Conservation (phyloP, 2,888 invertebrate genomes). For the Apamea anceps region DNA sequence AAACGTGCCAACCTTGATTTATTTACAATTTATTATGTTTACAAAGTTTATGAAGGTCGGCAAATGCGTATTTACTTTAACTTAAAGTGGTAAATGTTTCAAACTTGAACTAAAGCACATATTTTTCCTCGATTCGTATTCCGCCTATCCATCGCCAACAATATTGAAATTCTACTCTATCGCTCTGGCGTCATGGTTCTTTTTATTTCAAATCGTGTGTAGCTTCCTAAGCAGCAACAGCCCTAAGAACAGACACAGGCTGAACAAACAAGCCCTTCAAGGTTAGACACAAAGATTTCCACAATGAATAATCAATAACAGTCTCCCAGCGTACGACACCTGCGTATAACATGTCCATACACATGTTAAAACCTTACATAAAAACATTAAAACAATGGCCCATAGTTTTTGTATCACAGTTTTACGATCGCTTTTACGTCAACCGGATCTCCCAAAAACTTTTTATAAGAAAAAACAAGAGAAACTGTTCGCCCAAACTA, state of each 20-base stretch:
- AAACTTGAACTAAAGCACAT: constrained; percentile 33
- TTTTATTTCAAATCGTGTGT: constrained; percentile 40
- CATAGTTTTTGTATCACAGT: constrained; percentile 7
- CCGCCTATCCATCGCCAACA: constrained; percentile 10
- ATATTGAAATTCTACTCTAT: constrained; percentile 54
- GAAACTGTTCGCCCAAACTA: constrained; percentile 53
- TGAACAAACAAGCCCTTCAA: constrained; percentile 42
- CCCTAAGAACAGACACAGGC: constrained; percentile 7
- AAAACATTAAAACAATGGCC: constrained; percentile 27
- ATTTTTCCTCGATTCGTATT: constrained; percentile 53
- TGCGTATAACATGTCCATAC: constrained; percentile 19
- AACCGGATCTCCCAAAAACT: constrained; percentile 23
- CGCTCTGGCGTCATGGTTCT: constrained; percentile 12
- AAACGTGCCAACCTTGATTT: constrained; percentile 49
- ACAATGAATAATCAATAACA: constrained; percentile 46
- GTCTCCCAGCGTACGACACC: constrained; percentile 23
- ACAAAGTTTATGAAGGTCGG: constrained; percentile 46
- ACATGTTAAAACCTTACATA: constrained; percentile 10
- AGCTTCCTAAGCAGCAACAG: constrained; percentile 32
- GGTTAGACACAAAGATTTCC: constrained; percentile 39
- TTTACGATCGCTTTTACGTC: constrained; percentile 30
- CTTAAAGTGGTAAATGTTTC: constrained; percentile 53
- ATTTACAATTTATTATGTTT: constrained; percentile 34
- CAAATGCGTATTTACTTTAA: constrained; percentile 42
- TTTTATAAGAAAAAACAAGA: constrained; percentile 41